phyloP scores from a whole-genome alignment of 2,797 vertebrate genomes.

The Pseudochaenichthys georgianus region DNA sequence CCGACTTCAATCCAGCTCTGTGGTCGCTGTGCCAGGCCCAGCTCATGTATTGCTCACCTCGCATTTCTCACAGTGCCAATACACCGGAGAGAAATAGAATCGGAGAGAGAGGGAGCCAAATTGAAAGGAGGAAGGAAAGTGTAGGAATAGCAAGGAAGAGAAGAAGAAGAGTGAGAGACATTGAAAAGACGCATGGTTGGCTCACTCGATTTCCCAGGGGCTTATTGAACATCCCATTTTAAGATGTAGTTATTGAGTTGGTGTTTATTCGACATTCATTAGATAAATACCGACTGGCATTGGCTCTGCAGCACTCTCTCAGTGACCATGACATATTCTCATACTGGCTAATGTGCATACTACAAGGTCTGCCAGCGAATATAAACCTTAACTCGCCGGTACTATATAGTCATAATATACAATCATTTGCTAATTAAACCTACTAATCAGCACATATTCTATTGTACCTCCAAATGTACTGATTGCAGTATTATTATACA shows the following conservation, averaged over 20 bases:
- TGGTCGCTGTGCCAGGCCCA: slow-evolving; percentile 54
- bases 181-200: slow-evolving; percentile 32
- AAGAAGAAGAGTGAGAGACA: slow-evolving; percentile 13
- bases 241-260: slow-evolving; percentile 58
- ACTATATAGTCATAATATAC: background rate
- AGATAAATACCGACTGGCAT: slow-evolving; percentile 55
- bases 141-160: background rate
- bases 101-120: slow-evolving; percentile 43
- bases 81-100: slow-evolving; percentile 50
- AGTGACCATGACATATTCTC: slow-evolving; percentile 37
- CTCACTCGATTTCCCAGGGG: slow-evolving; percentile 49
- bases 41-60: slow-evolving; percentile 76
- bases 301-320: slow-evolving; percentile 47
- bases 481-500: background rate
- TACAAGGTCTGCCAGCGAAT: slow-evolving; percentile 23
- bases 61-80: slow-evolving; percentile 73
- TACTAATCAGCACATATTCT: slow-evolving; percentile 1
- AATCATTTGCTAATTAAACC: slow-evolving; percentile 21
- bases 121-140: slow-evolving; percentile 30
- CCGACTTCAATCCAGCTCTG: slow-evolving; percentile 44
- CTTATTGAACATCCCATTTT: slow-evolving; percentile 69
- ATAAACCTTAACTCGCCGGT: slow-evolving; percentile 8
- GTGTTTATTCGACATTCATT: slow-evolving; percentile 73
- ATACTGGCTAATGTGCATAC: slow-evolving; percentile 29
- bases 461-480: background rate